Base-by-base conservation (phyloP, 2,888 invertebrate species). In the Danaus chrysippus region DNA sequence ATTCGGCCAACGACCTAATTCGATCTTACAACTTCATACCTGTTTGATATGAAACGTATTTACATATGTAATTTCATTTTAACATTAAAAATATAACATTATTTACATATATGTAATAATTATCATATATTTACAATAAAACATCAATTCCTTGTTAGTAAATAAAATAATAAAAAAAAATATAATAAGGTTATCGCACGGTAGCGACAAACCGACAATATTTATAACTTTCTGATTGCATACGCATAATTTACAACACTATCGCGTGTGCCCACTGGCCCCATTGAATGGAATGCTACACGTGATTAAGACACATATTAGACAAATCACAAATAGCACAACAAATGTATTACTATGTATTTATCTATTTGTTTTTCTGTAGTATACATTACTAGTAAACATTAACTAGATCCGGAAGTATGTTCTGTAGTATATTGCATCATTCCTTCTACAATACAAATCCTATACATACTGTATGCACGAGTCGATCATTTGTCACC, bases 1-100 rank as follows among this genome's bases (percentile, higher is more conserved):
- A 83, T 84, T 86, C 86, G 89, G 88, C 83, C 88, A 87, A 83
- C 84, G 88, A 87, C 87, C 89, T 76, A 89, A 78, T 87, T 87
- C 69, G 78, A 71, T 76, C 63, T 63, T 73, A 68, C 68, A 69
- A 70, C 69, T 70, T 68, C 42, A 61, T 58, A 55, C 57, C 53
- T 46, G 58, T 61, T 56, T 58, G 44, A 42, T 61, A 56, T 55
- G 46, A 43, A 58, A 54, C 44, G 46, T 52, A 12, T 34, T 34
- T 34, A 34, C 23, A 46, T 46, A 10, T 49, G 49, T 17, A n/a
- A 17, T 49, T 17, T 17, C 11, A 6, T 8, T 34, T 34, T 3
- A 34, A 34, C 0, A 34, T 34, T 34, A 34, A 6, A 34, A 34
- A 34, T 34, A 34, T 34, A 2, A 34, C 6, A 34, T 34, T 34